Evolutionary conservation across 2,113 vertebrate genomes (phyloP).

Genomic region (Danionella cerebrum): DNA sequence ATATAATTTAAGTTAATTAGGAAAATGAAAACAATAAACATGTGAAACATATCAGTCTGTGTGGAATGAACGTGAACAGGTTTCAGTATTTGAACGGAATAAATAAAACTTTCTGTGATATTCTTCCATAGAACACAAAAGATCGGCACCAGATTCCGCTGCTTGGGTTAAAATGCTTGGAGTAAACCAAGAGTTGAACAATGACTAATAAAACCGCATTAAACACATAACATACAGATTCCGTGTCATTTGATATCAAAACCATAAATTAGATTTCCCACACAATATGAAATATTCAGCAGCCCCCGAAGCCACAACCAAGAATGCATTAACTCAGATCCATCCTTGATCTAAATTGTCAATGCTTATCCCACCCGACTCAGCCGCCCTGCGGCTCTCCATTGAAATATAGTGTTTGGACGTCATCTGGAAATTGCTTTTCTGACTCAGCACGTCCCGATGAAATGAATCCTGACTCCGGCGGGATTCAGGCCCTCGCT

Average conservation of each 20-base stretch:
- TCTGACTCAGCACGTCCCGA: conserved; percentile 29
- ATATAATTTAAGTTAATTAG: no score
- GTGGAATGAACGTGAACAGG: no score
- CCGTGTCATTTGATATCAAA: not conserved
- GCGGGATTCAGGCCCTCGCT: not conserved
- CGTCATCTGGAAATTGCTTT: conserved; percentile 15
- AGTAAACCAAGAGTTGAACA: no score
- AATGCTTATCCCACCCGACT: conserved; percentile 10
- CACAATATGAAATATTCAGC: conserved; percentile 10
- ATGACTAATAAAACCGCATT: no score
- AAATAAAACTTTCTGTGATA: no score
- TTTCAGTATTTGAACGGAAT: no score
- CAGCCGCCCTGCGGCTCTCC: not conserved
- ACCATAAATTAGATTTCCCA: not conserved
- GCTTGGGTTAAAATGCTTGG: no score
- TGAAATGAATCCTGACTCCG: conserved; percentile 28
- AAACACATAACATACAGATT: not conserved
- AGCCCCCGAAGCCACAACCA: not conserved
- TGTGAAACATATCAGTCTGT: no score
- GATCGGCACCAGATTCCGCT: no score
- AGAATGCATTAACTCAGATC: conserved; percentile 9
- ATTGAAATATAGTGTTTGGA: not conserved
- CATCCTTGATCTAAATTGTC: not conserved
- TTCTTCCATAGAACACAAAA: no score
- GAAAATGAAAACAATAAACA: no score